These are phyloP conservation scores for Proterorhinus semilunaris DNA, from an alignment of 2,113 vertebrate genomes.

Conservation along the genomic window DNA sequence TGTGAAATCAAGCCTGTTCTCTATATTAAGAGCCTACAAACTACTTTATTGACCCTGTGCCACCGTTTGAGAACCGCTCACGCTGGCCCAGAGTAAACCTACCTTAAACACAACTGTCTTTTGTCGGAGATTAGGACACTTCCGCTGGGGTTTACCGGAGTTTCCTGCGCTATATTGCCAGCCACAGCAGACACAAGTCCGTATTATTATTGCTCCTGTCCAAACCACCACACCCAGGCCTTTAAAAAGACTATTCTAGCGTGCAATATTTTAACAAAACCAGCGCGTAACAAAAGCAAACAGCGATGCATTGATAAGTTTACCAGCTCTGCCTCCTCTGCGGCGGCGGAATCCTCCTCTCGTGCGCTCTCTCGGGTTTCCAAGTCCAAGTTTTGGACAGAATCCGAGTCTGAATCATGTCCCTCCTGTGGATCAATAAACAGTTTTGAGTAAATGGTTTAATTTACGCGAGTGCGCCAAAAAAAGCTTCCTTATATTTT, in stretches of 20 bases:
- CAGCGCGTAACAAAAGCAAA: neutral
- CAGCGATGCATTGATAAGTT: neutral
- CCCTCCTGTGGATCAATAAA: constrained; percentile 38
- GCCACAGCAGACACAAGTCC: constrained; percentile 13
- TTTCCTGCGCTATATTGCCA: constrained; percentile 25
- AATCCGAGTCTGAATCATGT: constrained; percentile 41
- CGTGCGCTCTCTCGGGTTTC: constrained; percentile 14
- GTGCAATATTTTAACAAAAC: neutral
- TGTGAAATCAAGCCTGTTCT: too few relatives aligned
- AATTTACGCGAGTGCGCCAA: neutral
- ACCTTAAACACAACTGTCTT: neutral
- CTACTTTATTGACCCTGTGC: too few relatives aligned
- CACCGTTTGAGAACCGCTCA: neutral
- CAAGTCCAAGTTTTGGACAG: constrained; percentile 32
- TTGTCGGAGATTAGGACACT: constrained; percentile 16
- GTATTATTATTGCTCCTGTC: neutral
- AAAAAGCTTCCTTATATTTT: neutral
- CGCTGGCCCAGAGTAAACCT: neutral
- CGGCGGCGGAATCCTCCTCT: constrained; percentile 23
- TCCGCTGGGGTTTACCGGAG: neutral
- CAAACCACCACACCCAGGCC: constrained; percentile 35
- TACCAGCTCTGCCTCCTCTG: constrained; percentile 48
- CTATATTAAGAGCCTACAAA: too few relatives aligned
- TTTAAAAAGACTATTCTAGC: neutral
- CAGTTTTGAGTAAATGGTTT: neutral